A percentile compares a stretch with the other conserved stretches of the same genome.
Evolutionary conservation across 2,888 invertebrate species (phyloP).

Genomic region (Physocephala rufipes): DNA sequence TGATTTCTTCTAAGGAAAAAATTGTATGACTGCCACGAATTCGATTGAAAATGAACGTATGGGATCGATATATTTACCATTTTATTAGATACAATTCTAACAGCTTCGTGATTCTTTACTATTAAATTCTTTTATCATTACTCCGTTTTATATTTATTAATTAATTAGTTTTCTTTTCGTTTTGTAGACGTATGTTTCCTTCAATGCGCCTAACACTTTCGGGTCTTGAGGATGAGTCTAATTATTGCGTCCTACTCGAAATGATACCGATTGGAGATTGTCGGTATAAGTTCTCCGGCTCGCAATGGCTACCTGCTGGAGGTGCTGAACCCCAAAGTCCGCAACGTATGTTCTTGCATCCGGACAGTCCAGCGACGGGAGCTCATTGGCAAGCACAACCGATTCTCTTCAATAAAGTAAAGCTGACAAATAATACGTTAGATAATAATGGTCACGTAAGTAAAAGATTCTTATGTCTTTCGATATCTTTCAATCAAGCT

Average conservation of each 20-base stretch:
- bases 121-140: not conserved
- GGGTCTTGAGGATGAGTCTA: slow-evolving; percentile 81
- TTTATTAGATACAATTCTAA: too few relatives aligned
- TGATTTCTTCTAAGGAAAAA: slow-evolving; percentile 5
- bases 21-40: too few relatives aligned
- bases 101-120: too few relatives aligned
- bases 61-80: not conserved
- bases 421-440: slow-evolving; percentile 86
- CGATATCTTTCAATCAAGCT: not conserved
- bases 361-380: slow-evolving; percentile 86
- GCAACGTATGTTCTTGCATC: slow-evolving; percentile 81
- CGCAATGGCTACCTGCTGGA: slow-evolving; percentile 86
- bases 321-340: slow-evolving; percentile 85
- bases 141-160: not conserved
- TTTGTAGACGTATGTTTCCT: slow-evolving; percentile 89
- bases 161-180: slow-evolving; percentile 29
- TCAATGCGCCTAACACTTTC: slow-evolving; percentile 78
- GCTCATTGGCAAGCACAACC: slow-evolving; percentile 87
- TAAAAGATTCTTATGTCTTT: slow-evolving; percentile 45
- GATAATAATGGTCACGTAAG: slow-evolving; percentile 82
- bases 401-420: slow-evolving; percentile 82
- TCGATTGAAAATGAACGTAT: too few relatives aligned
- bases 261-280: slow-evolving; percentile 79
- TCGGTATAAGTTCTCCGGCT: slow-evolving; percentile 83
- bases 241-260: slow-evolving; percentile 85